Evolutionary conservation across 1,140 invertebrate genomes (phyloP).

Genomic region (Aricia agestis): DNA sequence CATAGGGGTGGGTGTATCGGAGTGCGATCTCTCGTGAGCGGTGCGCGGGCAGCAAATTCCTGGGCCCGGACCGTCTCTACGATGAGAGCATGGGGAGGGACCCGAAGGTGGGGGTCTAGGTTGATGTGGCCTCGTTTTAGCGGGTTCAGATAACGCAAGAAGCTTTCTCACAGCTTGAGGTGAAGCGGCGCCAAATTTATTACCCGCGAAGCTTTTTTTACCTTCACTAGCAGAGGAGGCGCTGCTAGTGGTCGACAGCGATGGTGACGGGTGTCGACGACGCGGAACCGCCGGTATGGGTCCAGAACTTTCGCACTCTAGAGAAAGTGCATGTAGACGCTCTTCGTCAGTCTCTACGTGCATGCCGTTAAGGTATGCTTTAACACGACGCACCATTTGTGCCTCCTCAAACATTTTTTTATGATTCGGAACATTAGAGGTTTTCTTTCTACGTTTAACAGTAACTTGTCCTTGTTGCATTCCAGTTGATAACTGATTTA

Average conservation of each 20-base stretch:
- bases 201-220: slow-evolving; percentile 77
- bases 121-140: slow-evolving; percentile 91
- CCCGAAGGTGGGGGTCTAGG: slow-evolving; percentile 80
- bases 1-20: slow-evolving; percentile 90
- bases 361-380: slow-evolving; percentile 95
- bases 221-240: slow-evolving; percentile 92
- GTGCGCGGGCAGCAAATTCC: slow-evolving; percentile 67
- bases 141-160: slow-evolving; percentile 89
- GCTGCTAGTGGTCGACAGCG: slow-evolving; percentile 91
- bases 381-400: slow-evolving; percentile 97
- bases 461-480: slow-evolving; percentile 84
- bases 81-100: slow-evolving; percentile 81
- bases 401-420: slow-evolving; percentile 99
- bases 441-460: slow-evolving; percentile 94
- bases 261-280: slow-evolving; percentile 89
- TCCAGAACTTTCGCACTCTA: slow-evolving; percentile 89
- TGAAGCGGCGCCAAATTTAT: slow-evolving; percentile 92
- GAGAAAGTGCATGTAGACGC: slow-evolving; percentile 89
- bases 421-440: slow-evolving; percentile 92
- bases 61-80: slow-evolving; percentile 79
- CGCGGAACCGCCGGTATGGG: slow-evolving; percentile 77
- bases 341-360: slow-evolving; percentile 95
- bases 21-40: slow-evolving; percentile 91
- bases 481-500: slow-evolving; percentile 90
- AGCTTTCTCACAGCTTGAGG: slow-evolving; percentile 97